Base-by-base conservation (phyloP, 2,113 vertebrate genomes). In the Sebastes schlegelii region DNA sequence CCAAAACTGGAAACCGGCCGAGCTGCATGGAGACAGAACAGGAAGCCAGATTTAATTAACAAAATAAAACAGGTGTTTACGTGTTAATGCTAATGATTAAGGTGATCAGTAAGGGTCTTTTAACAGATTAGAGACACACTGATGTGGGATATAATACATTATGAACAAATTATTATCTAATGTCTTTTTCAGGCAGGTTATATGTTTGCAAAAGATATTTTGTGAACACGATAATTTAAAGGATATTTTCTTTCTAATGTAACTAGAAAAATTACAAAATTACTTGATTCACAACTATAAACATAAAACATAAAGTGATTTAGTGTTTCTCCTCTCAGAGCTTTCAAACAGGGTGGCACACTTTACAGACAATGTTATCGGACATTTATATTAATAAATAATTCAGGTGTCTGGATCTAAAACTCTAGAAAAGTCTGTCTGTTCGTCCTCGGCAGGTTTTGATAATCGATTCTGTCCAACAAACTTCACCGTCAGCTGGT, bases 381-480 rank as follows among this genome's bases (percentile, higher is more conserved):
- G 34, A 34, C 34, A 34, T 34, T 34, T 34, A 34, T 34, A 34
- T 34, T 34, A 34, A 34, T 34, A 34, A 34, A 34, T 34, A 34
- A 34, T 49, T 61, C 11, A 23, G 21, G 8, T 26, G 5, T 13
- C 21, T 60, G 21, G n/a, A 21, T 57, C n/a, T 12, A 12, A 55
- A 55, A 19, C 13, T 17, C 12, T 17, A n/a, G 8, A 23, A 7
- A 23, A 58, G 14, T 13, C 11, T 49, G 14, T 49, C 10, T 14
- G 10, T 49, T 13, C 34, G 34, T 65, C 6, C 4, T 21, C 46
- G 8, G 46, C 46, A 34, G 43, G 8, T 62, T 17, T 49, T 8
- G 4, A 49, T 48, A 9, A 16, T 49, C 4, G 67, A 34, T 49
- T 58, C 60, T 89, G 91, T 92, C 85, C 13, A 40, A 61, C 69